phyloP scores from a whole-genome alignment of 2,888 invertebrate species.

The Emmelina monodactyla region DNA sequence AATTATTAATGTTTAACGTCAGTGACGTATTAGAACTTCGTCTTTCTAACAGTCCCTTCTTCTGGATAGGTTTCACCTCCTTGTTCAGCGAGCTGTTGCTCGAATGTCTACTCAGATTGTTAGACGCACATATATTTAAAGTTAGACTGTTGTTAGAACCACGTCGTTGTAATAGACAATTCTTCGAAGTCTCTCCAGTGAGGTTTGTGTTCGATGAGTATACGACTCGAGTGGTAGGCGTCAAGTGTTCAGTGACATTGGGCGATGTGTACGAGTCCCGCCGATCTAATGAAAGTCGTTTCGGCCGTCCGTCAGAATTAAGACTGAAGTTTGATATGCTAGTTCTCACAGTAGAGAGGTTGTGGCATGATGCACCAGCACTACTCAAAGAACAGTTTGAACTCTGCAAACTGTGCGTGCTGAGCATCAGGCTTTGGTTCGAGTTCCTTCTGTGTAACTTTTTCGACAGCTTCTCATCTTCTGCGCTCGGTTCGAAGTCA shows the following conservation, averaged over 20 bases:
- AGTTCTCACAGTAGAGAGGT: slow-evolving; percentile 45
- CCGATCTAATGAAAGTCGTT: slow-evolving; percentile 78
- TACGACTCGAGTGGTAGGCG: slow-evolving; percentile 45
- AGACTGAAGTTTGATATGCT: slow-evolving; percentile 57
- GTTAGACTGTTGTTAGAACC: slow-evolving; percentile 89
- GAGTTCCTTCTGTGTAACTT: slow-evolving; percentile 68
- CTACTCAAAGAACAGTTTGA: slow-evolving; percentile 60
- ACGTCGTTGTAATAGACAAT: slow-evolving; percentile 78
- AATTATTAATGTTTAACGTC: slow-evolving; percentile 73
- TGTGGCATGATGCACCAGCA: slow-evolving; percentile 50
- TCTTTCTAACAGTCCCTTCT: slow-evolving; percentile 80
- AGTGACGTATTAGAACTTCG: slow-evolving; percentile 91
- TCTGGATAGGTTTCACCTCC: slow-evolving; percentile 44
- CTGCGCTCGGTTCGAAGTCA: slow-evolving; percentile 61
- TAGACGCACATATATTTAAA: slow-evolving; percentile 71
- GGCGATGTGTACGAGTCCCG: slow-evolving; percentile 88
- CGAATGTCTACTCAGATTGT: slow-evolving; percentile 59
- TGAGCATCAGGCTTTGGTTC: slow-evolving; percentile 68
- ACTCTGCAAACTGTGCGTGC: slow-evolving; percentile 60
- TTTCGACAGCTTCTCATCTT: slow-evolving; percentile 49
- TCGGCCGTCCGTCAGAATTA: slow-evolving; percentile 45
- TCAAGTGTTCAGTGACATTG: slow-evolving; percentile 64
- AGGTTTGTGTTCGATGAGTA: slow-evolving; percentile 60
- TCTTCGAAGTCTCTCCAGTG: slow-evolving; percentile 47
- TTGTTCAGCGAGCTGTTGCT: slow-evolving; percentile 66